Evolutionary conservation across 1,140 invertebrate genomes (phyloP).

Genomic region (Dufourea novaeangliae): DNA sequence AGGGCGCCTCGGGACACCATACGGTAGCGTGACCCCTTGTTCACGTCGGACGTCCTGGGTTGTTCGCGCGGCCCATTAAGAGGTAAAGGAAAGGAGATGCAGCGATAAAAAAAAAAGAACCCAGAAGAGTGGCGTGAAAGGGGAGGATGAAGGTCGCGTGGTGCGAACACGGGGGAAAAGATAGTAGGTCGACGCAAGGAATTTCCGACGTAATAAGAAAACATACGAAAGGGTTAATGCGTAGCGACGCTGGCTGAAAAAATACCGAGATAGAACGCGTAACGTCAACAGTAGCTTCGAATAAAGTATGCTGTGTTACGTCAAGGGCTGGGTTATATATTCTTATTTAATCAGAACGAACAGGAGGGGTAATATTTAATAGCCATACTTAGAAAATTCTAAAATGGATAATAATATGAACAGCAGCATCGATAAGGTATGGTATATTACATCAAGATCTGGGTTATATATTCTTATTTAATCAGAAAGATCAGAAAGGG

Average conservation of each 20-base stretch:
- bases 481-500: too few species aligned
- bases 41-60: slow-evolving; percentile 14
- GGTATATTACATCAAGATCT: too few species aligned
- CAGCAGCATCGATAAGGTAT: too few species aligned
- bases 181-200: background rate
- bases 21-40: slow-evolving; percentile 23
- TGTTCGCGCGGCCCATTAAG: slow-evolving; percentile 42
- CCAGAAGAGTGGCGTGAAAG: slow-evolving; percentile 16
- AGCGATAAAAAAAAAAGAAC: slow-evolving; percentile 19
- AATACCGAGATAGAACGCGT: background rate
- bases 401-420: too few species aligned
- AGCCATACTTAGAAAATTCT: too few species aligned
- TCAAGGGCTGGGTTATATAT: too few species aligned
- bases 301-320: too few species aligned
- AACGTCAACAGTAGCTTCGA: too few species aligned
- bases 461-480: too few species aligned
- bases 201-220: slow-evolving; percentile 9
- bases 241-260: background rate
- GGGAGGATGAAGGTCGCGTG: background rate
- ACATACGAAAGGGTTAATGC: background rate
- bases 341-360: too few species aligned
- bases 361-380: too few species aligned
- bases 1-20: slow-evolving; percentile 2
- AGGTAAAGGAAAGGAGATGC: slow-evolving; percentile 34
- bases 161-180: background rate